Percentiles rank a stretch among this genome's conserved stretches.
Conservation (phyloP, 1,140 invertebrate species). For the Drosophila tropicalis region DNA sequence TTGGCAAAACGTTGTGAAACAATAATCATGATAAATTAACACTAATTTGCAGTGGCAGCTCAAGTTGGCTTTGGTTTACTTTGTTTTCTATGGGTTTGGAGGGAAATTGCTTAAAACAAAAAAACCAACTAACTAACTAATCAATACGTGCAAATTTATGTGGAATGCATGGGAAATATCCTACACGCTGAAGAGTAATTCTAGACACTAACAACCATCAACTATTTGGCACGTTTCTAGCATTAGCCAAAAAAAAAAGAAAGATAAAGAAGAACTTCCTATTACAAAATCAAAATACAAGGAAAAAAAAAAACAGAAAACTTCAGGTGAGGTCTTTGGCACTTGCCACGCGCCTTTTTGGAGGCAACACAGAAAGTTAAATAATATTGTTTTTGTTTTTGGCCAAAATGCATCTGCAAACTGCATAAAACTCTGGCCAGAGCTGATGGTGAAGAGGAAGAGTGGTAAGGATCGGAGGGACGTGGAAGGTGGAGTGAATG, state of each 20-base stretch:
- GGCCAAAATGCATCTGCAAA: constrained; percentile 46
- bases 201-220: constrained; percentile 23
- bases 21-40: constrained; percentile 81
- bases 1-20: constrained; percentile 65
- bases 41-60: constrained; percentile 59
- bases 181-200: constrained; percentile 16
- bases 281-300: neutral
- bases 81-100: neutral
- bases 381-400: constrained; percentile 44
- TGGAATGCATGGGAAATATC: neutral
- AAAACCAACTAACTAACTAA: constrained; percentile 36
- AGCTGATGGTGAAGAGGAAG: neutral
- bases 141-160: constrained; percentile 18
- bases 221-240: constrained; percentile 66
- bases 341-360: constrained; percentile 40
- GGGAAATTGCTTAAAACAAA: constrained; percentile 18
- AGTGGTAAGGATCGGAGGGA: neutral
- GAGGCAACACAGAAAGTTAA: constrained; percentile 25
- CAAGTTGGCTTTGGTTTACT: constrained; percentile 37
- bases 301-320: neutral
- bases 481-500: neutral
- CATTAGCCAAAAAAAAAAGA: constrained; percentile 67
- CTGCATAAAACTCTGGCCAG: constrained; percentile 27
- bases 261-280: constrained; percentile 30
- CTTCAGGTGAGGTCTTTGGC: constrained; percentile 61